These are phyloP conservation scores for Hemicordylus capensis DNA, from an alignment of 2,113 vertebrate genomes.

Conservation along the genomic window DNA sequence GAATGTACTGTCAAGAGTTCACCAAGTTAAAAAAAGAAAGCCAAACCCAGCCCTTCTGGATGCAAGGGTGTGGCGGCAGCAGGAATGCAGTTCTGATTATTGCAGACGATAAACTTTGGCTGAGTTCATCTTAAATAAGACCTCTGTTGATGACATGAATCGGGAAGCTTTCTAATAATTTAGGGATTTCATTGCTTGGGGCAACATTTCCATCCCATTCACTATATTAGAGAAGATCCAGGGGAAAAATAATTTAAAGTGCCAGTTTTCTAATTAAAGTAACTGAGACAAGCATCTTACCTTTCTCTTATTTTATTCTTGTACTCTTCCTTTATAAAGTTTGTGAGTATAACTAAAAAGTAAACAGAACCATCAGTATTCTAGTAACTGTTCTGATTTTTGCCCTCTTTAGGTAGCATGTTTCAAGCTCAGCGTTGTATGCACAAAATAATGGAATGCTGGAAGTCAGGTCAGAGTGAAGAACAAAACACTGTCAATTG, in stretches of 20 bases:
- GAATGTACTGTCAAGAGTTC: conserved; percentile 14
- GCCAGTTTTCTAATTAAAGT: neutral
- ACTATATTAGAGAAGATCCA: neutral
- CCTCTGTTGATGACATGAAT: neutral
- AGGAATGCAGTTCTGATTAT: conserved; percentile 9
- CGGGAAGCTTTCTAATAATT: neutral
- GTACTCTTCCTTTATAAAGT: neutral
- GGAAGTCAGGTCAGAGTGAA: neutral
- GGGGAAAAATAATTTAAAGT: neutral
- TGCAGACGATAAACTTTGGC: neutral
- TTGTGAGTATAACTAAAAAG: neutral
- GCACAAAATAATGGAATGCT: neutral
- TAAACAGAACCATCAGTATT: neutral
- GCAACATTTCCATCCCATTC: neutral
- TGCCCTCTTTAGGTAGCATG: neutral
- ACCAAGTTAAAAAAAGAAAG: neutral
- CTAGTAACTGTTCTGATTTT: neutral
- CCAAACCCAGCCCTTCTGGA: neutral
- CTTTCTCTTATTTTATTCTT: neutral
- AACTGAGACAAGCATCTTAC: neutral
- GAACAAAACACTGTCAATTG: neutral
- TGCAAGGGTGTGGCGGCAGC: neutral
- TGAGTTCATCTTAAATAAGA: neutral
- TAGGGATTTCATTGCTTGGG: neutral
- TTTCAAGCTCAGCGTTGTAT: neutral